Percentiles rank a stretch among this genome's conserved stretches.
These are phyloP conservation scores for Chaetops frenatus DNA, from an alignment of 2,113 vertebrate genomes.

Conservation along the genomic window DNA sequence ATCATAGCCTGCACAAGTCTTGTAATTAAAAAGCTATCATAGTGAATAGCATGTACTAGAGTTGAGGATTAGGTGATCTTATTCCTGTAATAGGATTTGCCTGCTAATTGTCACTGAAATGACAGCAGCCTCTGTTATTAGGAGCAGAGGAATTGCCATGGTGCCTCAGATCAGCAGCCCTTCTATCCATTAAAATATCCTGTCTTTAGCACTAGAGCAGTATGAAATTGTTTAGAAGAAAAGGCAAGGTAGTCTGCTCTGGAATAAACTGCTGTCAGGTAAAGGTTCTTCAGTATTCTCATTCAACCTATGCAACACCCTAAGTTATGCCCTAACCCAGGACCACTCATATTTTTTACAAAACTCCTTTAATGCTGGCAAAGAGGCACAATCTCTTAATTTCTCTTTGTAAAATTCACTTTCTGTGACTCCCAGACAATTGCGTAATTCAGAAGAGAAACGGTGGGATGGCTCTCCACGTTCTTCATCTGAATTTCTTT, in stretches of 20 bases:
- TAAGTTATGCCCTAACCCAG: neutral
- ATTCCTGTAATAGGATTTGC: constrained; percentile 36
- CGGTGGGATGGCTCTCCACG: neutral
- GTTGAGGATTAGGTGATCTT: constrained; percentile 18
- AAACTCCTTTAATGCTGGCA: neutral
- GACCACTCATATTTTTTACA: neutral
- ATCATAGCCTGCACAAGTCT: neutral
- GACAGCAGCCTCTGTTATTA: neutral
- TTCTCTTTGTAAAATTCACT: neutral
- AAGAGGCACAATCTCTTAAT: neutral
- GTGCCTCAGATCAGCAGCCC: neutral
- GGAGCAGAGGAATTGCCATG: neutral
- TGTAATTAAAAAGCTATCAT: neutral
- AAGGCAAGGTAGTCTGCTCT: neutral
- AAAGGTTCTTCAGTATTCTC: neutral
- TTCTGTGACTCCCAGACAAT: neutral
- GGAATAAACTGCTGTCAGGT: neutral
- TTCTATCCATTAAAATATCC: neutral
- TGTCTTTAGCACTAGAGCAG: neutral
- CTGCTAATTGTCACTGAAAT: constrained; percentile 26
- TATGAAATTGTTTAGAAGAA: neutral
- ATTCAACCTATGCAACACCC: neutral
- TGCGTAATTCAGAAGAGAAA: neutral
- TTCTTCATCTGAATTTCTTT: neutral
- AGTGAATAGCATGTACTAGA: neutral